Base-by-base conservation (phyloP, 2,888 invertebrate species). In the Bombyx huttoni region DNA sequence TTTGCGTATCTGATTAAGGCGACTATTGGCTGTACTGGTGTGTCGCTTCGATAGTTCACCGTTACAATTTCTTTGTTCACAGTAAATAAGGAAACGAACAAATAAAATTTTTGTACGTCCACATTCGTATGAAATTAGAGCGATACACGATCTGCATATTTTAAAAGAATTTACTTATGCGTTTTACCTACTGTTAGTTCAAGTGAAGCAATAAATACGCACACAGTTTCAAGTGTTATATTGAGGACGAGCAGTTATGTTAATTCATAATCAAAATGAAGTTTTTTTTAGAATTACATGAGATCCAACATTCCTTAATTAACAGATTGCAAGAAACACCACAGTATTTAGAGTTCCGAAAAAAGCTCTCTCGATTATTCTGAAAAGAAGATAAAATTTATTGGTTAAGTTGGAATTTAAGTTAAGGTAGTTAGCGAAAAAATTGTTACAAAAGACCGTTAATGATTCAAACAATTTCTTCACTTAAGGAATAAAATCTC, bases 151-250 rank as follows among this genome's bases (percentile, higher is more conserved):
- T 58, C 57, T 62, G 61, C 60, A 57, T 61, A 58, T 61, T 62
- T 24, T 61, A 52, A 56, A 40, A 40, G 40, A 40, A 40, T 40
- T 40, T 40, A 40, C 58, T 34, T 33, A 51, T 12, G 51, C 33
- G 40, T 53, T 47, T 49, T 34, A 51, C 54, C 51, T 68, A 70
- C 65, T 62, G 40, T 40, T 40, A 66, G 69, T 62, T 57, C 55
- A 49, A 56, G 64, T 49, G 54, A 56, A 47, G 48, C 49, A 34
- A 24, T 40, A 50, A 34, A 10, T 45, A 34, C 47, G 47, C 13
- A 47, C 40, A 48, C 45, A 49, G 49, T 59, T 54, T 58, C 68
- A 72, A 60, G 60, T 68, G 70, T 70, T 66, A 60, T 64, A 69
- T 58, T 64, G 60, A 49, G 70, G 60, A 48, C 63, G 58, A 12